phyloP scores from a whole-genome alignment of 1,140 invertebrate species.

The Varroa destructor region DNA sequence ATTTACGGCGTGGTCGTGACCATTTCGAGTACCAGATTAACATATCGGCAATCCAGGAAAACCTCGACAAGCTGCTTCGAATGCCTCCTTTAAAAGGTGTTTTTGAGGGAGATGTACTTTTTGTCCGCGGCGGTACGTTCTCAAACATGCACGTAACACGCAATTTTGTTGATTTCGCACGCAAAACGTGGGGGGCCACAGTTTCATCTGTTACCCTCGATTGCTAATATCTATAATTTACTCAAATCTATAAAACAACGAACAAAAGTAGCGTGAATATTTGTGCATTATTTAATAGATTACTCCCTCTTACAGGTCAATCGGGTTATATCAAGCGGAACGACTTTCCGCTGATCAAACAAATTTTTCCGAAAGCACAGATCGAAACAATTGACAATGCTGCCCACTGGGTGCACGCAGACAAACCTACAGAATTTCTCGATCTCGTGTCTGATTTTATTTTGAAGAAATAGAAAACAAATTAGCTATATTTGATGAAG shows the following conservation, averaged over 20 bases:
- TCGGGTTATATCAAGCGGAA: slow-evolving; percentile 44
- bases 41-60: slow-evolving; percentile 55
- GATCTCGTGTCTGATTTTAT: slow-evolving; percentile 41
- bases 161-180: no score
- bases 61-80: slow-evolving; percentile 53
- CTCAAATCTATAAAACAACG: no score
- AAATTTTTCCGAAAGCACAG: slow-evolving; percentile 60
- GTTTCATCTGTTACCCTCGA: no score
- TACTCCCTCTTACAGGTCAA: slow-evolving; percentile 35
- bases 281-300: slow-evolving; percentile 32
- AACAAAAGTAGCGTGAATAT: not conserved
- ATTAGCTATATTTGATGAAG: no score
- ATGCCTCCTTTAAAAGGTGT: slow-evolving; percentile 37
- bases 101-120: slow-evolving; percentile 59
- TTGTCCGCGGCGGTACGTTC: slow-evolving; percentile 64
- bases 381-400: slow-evolving; percentile 60
- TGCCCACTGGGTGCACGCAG: slow-evolving; percentile 82
- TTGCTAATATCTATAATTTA: no score
- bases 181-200: no score
- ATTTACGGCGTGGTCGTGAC: slow-evolving; percentile 51
- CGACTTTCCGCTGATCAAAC: slow-evolving; percentile 54
- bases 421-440: slow-evolving; percentile 69
- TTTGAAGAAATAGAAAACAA: slow-evolving; percentile 9
- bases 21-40: slow-evolving; percentile 34
- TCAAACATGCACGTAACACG: no score